Conservation (phyloP, 1,140 invertebrate genomes). For the Zaprionus capensis region DNA sequence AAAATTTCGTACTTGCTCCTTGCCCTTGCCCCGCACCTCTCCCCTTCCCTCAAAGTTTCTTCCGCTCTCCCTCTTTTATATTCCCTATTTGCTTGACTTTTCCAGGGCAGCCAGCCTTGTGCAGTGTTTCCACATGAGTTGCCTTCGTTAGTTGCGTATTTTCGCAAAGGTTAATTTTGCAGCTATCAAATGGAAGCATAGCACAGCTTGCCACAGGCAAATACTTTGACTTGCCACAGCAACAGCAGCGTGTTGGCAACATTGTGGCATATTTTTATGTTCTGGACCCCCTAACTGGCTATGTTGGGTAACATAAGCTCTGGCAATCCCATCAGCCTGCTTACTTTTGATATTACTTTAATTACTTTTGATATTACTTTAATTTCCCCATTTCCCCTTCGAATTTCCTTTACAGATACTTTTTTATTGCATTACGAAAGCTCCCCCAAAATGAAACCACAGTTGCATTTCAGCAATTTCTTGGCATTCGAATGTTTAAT, state of each 20-base stretch:
- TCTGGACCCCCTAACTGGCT: not conserved
- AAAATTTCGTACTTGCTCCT: slow-evolving; percentile 16
- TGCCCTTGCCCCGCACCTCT: not conserved
- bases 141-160: slow-evolving; percentile 57
- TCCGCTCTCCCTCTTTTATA: not conserved
- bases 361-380: not conserved
- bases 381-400: not conserved
- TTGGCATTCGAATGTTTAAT: slow-evolving; percentile 61
- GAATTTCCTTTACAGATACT: not conserved
- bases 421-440: slow-evolving; percentile 30
- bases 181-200: slow-evolving; percentile 68
- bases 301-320: not conserved
- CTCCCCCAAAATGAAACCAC: slow-evolving; percentile 12
- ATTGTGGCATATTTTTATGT: not conserved
- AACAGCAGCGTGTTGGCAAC: slow-evolving; percentile 16
- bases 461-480: slow-evolving; percentile 66
- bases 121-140: slow-evolving; percentile 55
- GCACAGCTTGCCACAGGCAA: slow-evolving; percentile 29
- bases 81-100: slow-evolving; percentile 6
- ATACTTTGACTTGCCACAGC: slow-evolving; percentile 31
- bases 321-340: not conserved
- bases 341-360: not conserved
- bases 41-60: too few species aligned
- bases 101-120: slow-evolving; percentile 8
- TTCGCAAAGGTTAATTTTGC: slow-evolving; percentile 75